Evolutionary conservation across 2,113 vertebrate species (phyloP).

Genomic region (Xiphophorus maculatus): DNA sequence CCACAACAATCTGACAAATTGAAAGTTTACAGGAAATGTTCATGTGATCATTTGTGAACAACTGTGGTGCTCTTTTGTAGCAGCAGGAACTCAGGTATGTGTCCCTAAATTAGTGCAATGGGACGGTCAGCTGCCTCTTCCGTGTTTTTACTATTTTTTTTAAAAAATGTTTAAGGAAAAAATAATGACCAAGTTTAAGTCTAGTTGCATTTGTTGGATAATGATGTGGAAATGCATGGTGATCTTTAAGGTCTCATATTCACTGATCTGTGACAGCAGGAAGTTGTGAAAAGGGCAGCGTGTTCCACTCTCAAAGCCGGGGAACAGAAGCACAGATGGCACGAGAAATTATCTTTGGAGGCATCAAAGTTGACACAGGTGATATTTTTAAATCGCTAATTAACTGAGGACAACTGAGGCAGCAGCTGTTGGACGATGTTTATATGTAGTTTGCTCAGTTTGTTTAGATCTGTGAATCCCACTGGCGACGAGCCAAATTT

Average conservation of each 20-base stretch:
- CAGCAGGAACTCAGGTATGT: too few relatives aligned
- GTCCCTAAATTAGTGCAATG: too few relatives aligned
- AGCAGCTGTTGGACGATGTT: not conserved
- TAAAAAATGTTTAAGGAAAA: not conserved
- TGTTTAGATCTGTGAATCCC: not conserved
- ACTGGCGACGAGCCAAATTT: not conserved
- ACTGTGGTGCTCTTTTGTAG: too few relatives aligned
- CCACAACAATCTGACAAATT: not conserved
- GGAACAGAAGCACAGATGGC: not conserved
- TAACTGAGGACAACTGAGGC: not conserved
- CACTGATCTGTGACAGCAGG: not conserved
- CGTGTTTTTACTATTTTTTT: not conserved
- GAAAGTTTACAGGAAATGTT: not conserved
- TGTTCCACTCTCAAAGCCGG: not conserved
- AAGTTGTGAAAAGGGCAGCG: not conserved
- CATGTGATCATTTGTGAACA: not conserved
- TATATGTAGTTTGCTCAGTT: not conserved
- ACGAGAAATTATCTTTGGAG: constrained; percentile 6
- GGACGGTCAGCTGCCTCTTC: not conserved
- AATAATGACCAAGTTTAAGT: not conserved
- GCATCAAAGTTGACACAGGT: constrained; percentile 14
- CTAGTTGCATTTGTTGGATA: not conserved
- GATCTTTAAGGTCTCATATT: not conserved
- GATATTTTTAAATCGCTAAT: constrained; percentile 15
- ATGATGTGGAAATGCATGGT: not conserved